phyloP scores from a whole-genome alignment of 2,113 vertebrate genomes.

The Callorhinus ursinus region DNA sequence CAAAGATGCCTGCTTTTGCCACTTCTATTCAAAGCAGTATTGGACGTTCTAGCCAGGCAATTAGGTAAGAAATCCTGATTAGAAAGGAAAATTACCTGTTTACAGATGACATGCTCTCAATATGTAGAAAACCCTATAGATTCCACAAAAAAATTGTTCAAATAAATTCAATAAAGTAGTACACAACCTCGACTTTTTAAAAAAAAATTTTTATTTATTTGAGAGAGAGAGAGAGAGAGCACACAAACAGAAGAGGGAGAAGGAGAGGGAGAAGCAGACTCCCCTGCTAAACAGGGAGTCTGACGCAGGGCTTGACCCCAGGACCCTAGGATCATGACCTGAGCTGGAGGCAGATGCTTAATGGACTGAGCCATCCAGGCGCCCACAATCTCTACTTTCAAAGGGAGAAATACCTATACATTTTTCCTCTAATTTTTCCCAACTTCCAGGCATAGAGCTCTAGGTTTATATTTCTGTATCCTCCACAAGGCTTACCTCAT shows the following conservation, averaged over 20 bases:
- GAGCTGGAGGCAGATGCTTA: background rate
- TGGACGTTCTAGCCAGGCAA: background rate
- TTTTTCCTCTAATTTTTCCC: conserved; percentile 37
- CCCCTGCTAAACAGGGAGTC: background rate
- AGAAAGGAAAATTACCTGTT: background rate
- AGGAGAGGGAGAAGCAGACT: background rate
- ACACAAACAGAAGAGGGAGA: background rate
- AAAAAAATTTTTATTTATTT: background rate
- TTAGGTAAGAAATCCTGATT: background rate
- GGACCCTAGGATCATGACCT: background rate
- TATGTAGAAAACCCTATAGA: background rate
- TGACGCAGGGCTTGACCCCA: background rate
- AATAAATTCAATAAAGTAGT: background rate
- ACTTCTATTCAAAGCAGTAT: background rate
- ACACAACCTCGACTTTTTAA: background rate
- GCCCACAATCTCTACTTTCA: background rate
- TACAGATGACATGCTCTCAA: background rate
- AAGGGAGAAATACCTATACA: background rate
- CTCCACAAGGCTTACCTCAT: background rate
- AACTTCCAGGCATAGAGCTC: background rate
- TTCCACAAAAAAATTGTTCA: background rate
- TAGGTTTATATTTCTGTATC: background rate
- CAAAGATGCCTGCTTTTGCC: background rate
- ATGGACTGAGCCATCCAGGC: background rate
- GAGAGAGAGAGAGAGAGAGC: background rate